Evolutionary conservation across 2,888 invertebrate genomes (phyloP).

Genomic region (Amorpha juglandis): DNA sequence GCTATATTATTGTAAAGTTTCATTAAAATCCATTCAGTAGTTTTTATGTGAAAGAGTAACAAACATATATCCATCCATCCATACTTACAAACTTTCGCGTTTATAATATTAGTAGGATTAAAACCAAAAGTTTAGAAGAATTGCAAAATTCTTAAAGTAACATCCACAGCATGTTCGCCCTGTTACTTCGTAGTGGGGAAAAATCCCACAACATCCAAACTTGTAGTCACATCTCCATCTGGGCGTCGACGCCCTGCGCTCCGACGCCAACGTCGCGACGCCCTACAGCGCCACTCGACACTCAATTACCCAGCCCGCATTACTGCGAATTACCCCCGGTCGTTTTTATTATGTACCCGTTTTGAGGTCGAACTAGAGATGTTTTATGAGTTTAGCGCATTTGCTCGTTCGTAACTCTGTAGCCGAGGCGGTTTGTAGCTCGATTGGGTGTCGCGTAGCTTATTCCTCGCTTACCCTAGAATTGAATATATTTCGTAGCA

Average conservation of each 20-base stretch:
- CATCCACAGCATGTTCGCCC: too few relatives aligned
- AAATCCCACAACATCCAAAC: not conserved
- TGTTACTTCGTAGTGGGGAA: not conserved
- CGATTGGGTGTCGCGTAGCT: not conserved
- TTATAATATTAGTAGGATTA: too few relatives aligned
- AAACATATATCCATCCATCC: too few relatives aligned
- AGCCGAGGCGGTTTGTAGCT: constrained; percentile 8
- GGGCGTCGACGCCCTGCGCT: not conserved
- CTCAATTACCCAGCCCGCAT: constrained; percentile 24
- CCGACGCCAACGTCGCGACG: constrained; percentile 19
- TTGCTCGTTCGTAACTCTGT: constrained; percentile 5
- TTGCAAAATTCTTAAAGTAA: too few relatives aligned
- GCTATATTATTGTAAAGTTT: too few relatives aligned
- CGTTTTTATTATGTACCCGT: constrained; percentile 22
- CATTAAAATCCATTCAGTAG: too few relatives aligned
- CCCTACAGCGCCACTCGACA: constrained; percentile 30
- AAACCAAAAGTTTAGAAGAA: too few relatives aligned
- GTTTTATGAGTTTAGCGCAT: constrained; percentile 15
- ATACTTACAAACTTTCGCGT: too few relatives aligned
- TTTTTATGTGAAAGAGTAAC: too few relatives aligned
- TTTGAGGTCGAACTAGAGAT: constrained; percentile 17
- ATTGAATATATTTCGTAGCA: constrained; percentile 4
- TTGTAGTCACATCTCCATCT: not conserved
- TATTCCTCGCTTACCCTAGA: not conserved
- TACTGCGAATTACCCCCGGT: constrained; percentile 20